Conservation (phyloP, 2,797 vertebrate genomes). For the Mus caroli region DNA sequence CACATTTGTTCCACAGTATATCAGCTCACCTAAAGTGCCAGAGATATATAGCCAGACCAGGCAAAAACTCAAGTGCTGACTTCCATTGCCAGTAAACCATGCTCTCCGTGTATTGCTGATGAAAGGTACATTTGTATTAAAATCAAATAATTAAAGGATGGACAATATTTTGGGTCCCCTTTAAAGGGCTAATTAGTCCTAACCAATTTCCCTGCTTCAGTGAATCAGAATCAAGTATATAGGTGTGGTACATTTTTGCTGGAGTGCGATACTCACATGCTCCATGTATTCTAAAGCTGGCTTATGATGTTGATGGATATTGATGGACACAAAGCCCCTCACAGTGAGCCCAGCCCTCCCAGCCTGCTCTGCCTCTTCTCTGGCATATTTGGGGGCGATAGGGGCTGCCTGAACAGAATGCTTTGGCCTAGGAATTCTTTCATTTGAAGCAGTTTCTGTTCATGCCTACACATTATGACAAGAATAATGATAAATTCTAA, state of each 20-base stretch:
- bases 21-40: neutral
- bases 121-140: conserved; percentile 59
- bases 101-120: neutral
- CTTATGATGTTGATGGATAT: neutral
- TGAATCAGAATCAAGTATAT: neutral
- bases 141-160: conserved; percentile 36
- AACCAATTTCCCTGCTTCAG: neutral
- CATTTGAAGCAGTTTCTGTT: conserved; percentile 23
- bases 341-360: neutral
- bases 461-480: neutral
- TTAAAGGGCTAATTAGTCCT: conserved; percentile 46
- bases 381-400: neutral
- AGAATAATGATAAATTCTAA: conserved; percentile 39
- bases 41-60: neutral
- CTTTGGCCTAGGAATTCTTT: conserved; percentile 34
- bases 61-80: neutral
- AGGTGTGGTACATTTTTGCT: neutral
- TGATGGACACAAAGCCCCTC: neutral
- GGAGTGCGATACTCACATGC: accelerated
- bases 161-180: conserved; percentile 28
- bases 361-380: neutral
- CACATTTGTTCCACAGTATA: neutral
- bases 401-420: neutral
- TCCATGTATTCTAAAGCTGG: neutral
- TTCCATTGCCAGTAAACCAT: neutral